Conservation (phyloP, 37 sponge, comb jelly and placozoan genomes). For the Agelas oroides region DNA sequence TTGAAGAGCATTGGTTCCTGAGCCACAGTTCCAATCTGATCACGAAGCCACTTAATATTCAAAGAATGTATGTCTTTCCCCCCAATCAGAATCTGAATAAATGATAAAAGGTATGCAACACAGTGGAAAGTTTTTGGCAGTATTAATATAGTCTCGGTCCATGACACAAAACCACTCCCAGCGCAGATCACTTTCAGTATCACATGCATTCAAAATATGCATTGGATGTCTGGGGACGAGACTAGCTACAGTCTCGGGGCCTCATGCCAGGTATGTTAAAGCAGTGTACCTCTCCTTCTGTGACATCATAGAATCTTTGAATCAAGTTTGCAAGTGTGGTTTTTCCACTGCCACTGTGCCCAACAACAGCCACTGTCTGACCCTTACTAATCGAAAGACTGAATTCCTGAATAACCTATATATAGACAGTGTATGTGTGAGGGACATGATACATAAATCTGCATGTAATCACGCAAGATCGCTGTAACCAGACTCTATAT, state of each 20-base stretch:
- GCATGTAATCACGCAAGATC: neutral
- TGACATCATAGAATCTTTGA: constrained; percentile 77
- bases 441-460: neutral
- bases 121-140: neutral
- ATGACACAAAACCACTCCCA: too few species aligned
- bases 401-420: constrained; percentile 52
- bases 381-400: constrained; percentile 38
- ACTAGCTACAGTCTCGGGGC: too few species aligned
- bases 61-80: constrained; percentile 40
- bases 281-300: constrained; percentile 31
- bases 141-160: neutral
- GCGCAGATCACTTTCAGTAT: too few species aligned
- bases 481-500: too few species aligned
- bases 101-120: neutral
- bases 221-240: too few species aligned
- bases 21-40: constrained; percentile 66
- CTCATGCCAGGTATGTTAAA: neutral
- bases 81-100: constrained; percentile 46
- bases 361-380: constrained; percentile 72
- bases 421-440: neutral
- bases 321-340: constrained; percentile 68
- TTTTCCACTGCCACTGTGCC: constrained; percentile 85
- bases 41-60: constrained; percentile 73
- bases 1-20: constrained; percentile 83
- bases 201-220: too few species aligned